Evolutionary conservation across 2,113 vertebrate genomes (phyloP).

Genomic region (Crotalus viridis): DNA sequence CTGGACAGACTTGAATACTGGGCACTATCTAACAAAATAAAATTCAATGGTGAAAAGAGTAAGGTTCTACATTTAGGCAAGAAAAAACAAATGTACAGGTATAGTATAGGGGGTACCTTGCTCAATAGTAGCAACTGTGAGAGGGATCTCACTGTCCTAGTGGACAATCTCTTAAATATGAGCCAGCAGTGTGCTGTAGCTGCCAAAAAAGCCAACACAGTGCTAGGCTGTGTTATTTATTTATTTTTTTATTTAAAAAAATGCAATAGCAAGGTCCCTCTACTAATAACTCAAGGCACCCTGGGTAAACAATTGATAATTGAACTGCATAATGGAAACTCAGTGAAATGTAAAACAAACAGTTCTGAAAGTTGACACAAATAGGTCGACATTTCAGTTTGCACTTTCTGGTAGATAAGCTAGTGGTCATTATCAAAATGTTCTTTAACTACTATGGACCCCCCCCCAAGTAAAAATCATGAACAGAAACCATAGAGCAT

Average conservation of each 20-base stretch:
- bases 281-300: not conserved
- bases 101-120: no score
- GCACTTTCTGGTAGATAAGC: not conserved
- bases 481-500: not conserved
- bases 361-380: not conserved
- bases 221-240: no score
- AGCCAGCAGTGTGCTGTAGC: no score
- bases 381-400: not conserved
- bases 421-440: not conserved
- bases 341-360: not conserved
- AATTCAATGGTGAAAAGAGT: no score
- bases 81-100: no score
- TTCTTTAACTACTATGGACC: not conserved
- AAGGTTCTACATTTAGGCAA: no score
- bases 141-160: no score
- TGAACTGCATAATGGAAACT: not conserved
- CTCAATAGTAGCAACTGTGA: no score
- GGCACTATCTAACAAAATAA: no score
- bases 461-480: not conserved
- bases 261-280: not conserved
- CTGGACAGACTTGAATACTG: no score
- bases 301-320: not conserved
- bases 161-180: no score
- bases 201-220: no score
- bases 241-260: not conserved